Conservation (phyloP, 2,113 vertebrate genomes). For the Cyanoderma ruficeps region DNA sequence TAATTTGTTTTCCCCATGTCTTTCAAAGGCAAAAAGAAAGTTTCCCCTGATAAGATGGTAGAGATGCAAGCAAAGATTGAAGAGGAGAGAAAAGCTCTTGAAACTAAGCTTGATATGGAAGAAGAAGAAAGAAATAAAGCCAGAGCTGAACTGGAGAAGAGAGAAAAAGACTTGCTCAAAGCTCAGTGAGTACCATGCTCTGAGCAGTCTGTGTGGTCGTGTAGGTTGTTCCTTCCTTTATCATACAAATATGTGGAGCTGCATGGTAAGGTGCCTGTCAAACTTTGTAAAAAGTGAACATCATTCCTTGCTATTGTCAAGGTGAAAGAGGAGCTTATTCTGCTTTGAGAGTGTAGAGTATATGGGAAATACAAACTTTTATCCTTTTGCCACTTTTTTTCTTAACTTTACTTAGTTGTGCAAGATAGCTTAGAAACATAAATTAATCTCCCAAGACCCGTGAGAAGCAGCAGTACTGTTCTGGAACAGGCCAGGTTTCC, state of each 20-base stretch:
- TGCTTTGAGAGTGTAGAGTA: neutral
- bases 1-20: neutral
- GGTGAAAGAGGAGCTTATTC: neutral
- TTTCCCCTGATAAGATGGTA: conserved; percentile 96
- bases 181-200: conserved; percentile 87
- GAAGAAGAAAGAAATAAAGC: conserved; percentile 99
- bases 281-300: neutral
- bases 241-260: neutral
- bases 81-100: conserved; percentile 94
- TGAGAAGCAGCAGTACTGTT: neutral
- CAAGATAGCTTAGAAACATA: neutral
- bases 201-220: neutral
- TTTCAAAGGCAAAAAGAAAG: conserved; percentile 91
- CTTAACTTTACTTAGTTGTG: neutral
- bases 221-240: neutral
- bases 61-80: conserved; percentile 99
- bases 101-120: conserved; percentile 98
- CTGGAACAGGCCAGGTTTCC: neutral
- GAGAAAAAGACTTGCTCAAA: conserved; percentile 97
- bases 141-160: conserved; percentile 92
- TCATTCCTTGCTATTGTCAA: neutral
- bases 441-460: neutral
- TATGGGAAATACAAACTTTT: neutral
- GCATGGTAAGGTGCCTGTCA: neutral
- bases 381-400: neutral